Conservation (phyloP, 2,797 vertebrate species). For the Acipenser oxyrinchus region DNA sequence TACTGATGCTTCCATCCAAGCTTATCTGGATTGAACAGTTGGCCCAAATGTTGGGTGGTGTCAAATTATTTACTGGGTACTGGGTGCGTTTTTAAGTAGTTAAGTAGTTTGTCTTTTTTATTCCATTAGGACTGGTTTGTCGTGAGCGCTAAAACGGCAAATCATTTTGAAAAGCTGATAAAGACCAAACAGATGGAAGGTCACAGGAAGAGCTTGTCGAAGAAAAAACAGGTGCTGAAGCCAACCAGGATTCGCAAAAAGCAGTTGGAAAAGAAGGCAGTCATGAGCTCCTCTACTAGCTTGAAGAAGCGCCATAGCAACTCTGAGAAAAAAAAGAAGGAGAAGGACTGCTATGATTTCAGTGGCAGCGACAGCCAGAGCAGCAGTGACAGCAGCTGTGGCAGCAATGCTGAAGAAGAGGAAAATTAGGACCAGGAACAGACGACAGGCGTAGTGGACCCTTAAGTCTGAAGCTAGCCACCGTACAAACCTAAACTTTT, state of each 20-base stretch:
- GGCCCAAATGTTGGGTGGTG: too few relatives aligned
- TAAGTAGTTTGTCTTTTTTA: constrained; percentile 9
- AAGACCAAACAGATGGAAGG: constrained; percentile 65
- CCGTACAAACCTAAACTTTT: too few relatives aligned
- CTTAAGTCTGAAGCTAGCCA: too few relatives aligned
- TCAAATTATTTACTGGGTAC: too few relatives aligned
- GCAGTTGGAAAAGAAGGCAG: constrained; percentile 11
- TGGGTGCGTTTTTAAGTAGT: neutral
- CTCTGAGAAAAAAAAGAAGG: constrained; percentile 21
- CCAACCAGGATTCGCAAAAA: constrained; percentile 11
- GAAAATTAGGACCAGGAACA: too few relatives aligned
- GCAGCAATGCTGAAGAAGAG: constrained; percentile 15
- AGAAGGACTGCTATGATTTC: constrained; percentile 37
- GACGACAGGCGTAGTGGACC: too few relatives aligned
- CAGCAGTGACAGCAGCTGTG: constrained; percentile 37
- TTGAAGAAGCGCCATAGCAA: neutral
- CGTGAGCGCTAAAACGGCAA: constrained; percentile 72
- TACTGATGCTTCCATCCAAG: too few relatives aligned
- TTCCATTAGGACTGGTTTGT: constrained; percentile 83
- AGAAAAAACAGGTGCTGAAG: constrained; percentile 39
- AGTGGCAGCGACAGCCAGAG: constrained; percentile 25
- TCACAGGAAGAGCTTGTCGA: constrained; percentile 42
- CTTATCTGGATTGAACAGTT: too few relatives aligned
- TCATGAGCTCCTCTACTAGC: neutral
- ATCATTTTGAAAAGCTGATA: constrained; percentile 76